Evolutionary conservation across 2,113 vertebrate species (phyloP), one percentile per base, ranked within the genome.

Genomic region (Petaurus breviceps): DNA sequence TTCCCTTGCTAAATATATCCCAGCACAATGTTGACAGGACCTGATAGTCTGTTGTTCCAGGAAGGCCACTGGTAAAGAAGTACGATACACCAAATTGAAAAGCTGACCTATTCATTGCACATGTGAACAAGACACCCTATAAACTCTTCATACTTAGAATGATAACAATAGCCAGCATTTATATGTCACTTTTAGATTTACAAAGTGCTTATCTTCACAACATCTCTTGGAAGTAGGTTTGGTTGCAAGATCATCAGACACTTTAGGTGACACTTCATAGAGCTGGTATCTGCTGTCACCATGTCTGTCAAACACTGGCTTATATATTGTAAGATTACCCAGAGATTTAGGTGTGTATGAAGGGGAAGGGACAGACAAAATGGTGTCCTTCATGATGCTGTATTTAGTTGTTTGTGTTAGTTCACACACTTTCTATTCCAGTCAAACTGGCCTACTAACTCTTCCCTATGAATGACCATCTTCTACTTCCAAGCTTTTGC

Each of bases 61-160:
- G 0, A 68, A 68, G 57, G 57, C 31, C 19, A 84, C 16, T 43
- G n/a, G 16, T 84, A 43, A 84, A 43, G 68, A 84, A 94, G 1
- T 26, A 47, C 2, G 77, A 92, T 92, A 51, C 7, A 91, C 31
- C 90, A 96, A 93, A 25, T 94, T 22, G 95, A 24, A 55, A 93
- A 68, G 68, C 16, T 84, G 37, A 43, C 19, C 5, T 84, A 22
- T 84, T 43, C 68, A 43, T 43, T 84, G 43, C n/a, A 84, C 68
- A 84, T 84, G 37, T 43, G 68, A 84, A 84, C 19, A 43, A 84
- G n/a, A 43, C 43, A n/a, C 1, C 19, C 19, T 43, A 84, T 31
- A 84, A 43, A 84, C 61, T 68, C 31, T 37, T 37, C 61, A 68
- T 8, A 84, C 19, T 43, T 19, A 77, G 5, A n/a, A 19, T 77